phyloP scores from a whole-genome alignment of 2,113 vertebrate species.

The Strigops habroptila region DNA sequence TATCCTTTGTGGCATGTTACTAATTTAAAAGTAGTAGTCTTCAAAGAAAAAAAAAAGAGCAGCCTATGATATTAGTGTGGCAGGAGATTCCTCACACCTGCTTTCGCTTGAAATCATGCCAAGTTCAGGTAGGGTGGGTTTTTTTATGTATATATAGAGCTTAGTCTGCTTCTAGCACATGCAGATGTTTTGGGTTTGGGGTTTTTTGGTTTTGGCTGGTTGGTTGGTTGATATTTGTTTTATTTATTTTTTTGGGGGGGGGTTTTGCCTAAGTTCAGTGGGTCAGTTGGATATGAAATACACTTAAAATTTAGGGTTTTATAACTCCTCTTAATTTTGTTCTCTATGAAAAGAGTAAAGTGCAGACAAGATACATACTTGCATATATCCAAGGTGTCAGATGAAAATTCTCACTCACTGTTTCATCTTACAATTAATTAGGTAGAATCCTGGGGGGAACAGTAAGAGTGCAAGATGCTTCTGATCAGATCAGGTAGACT shows the following conservation, averaged over 20 bases:
- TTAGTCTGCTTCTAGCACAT: not conserved
- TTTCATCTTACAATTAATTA: not conserved
- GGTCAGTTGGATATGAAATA: not conserved
- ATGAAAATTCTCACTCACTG: not conserved
- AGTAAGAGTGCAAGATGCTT: not conserved
- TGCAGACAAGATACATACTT: not conserved
- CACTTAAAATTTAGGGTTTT: not conserved
- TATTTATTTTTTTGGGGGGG: not conserved
- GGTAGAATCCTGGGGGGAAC: not conserved
- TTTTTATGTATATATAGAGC: too few species aligned
- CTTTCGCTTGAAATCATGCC: not conserved
- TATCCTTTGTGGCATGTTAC: not conserved
- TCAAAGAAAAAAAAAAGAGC: not conserved
- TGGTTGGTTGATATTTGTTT: not conserved
- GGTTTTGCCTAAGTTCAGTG: not conserved
- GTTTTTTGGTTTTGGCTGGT: too few species aligned
- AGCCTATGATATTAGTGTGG: not conserved
- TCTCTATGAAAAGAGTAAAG: not conserved
- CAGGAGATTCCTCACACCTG: not conserved
- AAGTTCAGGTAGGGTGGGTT: not conserved
- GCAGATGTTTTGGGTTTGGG: accelerated
- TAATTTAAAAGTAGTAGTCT: not conserved
- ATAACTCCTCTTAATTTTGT: not conserved
- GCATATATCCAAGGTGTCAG: not conserved
- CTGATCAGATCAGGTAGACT: not conserved